Evolutionary conservation across 1,140 invertebrate genomes (phyloP).

Genomic region (Lycorma delicatula): DNA sequence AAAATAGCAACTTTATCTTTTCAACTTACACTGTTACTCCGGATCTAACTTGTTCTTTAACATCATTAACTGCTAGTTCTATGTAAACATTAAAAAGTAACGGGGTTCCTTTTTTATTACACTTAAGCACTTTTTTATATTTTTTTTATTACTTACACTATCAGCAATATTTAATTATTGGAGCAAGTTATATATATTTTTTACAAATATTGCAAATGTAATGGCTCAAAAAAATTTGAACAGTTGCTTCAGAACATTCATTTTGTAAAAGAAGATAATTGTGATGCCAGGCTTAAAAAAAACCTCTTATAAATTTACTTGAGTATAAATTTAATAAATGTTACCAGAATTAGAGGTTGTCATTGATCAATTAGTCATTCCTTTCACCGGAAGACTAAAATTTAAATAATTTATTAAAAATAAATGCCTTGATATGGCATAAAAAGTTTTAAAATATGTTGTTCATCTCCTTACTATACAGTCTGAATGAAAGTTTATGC

Average conservation of each 20-base stretch:
- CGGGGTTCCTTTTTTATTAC: too few relatives aligned
- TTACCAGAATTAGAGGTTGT: slow-evolving; percentile 27
- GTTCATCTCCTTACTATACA: slow-evolving; percentile 23
- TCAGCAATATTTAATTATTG: neutral
- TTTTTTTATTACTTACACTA: too few relatives aligned
- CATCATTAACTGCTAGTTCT: too few relatives aligned
- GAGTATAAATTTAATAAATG: slow-evolving; percentile 13
- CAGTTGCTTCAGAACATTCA: neutral
- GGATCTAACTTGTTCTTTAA: too few relatives aligned
- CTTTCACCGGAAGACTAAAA: slow-evolving; percentile 32
- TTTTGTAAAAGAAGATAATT: neutral
- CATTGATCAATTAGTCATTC: slow-evolving; percentile 35
- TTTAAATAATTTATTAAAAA: slow-evolving; percentile 34
- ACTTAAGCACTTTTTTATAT: too few relatives aligned
- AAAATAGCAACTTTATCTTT: too few relatives aligned
- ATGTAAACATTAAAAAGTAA: too few relatives aligned
- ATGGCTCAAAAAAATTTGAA: neutral
- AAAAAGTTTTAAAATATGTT: slow-evolving; percentile 33
- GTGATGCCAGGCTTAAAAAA: neutral
- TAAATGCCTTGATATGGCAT: slow-evolving; percentile 33
- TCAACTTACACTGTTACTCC: too few relatives aligned
- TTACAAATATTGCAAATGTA: neutral
- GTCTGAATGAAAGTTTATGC: slow-evolving; percentile 25
- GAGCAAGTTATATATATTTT: neutral
- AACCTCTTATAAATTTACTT: slow-evolving; percentile 1